These are phyloP conservation scores for Vandiemenella viatica DNA, from an alignment of 2,888 invertebrate species.

Conservation along the genomic window DNA sequence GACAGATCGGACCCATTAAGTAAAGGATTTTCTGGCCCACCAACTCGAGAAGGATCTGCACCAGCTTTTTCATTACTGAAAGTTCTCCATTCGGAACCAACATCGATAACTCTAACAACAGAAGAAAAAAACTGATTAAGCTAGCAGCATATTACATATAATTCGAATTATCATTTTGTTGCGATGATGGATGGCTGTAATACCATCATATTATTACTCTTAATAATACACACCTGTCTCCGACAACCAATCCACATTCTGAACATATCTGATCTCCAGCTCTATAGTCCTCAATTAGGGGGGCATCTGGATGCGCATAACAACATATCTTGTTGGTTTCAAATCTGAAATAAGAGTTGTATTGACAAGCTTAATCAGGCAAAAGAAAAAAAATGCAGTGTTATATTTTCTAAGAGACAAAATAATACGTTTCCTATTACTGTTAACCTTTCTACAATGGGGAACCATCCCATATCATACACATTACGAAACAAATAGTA, in stretches of 20 bases:
- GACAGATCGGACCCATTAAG: constrained; percentile 91
- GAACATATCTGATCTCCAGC: constrained; percentile 99
- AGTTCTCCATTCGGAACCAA: constrained; percentile 99
- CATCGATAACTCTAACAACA: constrained; percentile 79
- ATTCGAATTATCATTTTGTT: too few species aligned
- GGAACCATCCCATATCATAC: too few species aligned
- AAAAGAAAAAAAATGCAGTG: too few species aligned
- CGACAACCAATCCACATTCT: constrained; percentile 98
- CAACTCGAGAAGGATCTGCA: constrained; percentile 97
- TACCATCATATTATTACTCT: too few species aligned
- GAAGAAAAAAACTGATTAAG: neutral
- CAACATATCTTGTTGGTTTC: constrained; percentile 72
- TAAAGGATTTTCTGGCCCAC: constrained; percentile 95
- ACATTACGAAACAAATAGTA: too few species aligned
- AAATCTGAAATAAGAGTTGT: constrained; percentile 37
- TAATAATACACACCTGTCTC: constrained; percentile 75
- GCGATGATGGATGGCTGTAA: too few species aligned
- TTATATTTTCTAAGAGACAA: too few species aligned
- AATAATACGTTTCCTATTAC: too few species aligned
- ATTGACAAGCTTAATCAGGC: too few species aligned
- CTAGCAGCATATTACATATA: neutral
- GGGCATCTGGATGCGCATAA: constrained; percentile 88
- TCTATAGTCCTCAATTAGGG: constrained; percentile 93
- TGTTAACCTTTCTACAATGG: too few species aligned
- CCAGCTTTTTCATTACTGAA: constrained; percentile 97